Conservation (phyloP, 1,140 invertebrate species). For the Ganaspis sp. region DNA sequence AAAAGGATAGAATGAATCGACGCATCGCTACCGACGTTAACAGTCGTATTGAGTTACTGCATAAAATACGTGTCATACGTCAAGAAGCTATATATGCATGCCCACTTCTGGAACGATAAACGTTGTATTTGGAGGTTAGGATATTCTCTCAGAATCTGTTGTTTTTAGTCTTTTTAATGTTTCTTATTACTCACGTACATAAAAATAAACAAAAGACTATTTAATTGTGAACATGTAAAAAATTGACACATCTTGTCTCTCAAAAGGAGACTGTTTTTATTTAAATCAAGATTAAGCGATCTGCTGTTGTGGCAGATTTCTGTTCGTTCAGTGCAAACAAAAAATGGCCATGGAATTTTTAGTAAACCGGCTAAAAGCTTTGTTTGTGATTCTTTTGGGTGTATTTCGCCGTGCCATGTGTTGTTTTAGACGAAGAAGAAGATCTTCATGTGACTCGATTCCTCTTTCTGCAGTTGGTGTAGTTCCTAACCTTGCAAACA, state of each 20-base stretch:
- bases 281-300: background rate
- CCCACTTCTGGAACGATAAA: no score
- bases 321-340: slow-evolving; percentile 31
- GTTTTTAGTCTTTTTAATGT: no score
- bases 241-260: background rate
- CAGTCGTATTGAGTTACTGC: no score
- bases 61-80: no score
- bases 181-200: no score
- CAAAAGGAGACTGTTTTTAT: background rate
- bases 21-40: no score
- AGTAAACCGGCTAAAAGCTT: slow-evolving; percentile 74
- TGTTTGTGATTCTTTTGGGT: slow-evolving; percentile 74
- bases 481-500: slow-evolving; percentile 69
- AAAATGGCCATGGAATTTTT: slow-evolving; percentile 71
- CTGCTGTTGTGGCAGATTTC: slow-evolving; percentile 3
- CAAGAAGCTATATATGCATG: no score
- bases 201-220: background rate
- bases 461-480: slow-evolving; percentile 76
- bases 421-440: slow-evolving; percentile 76
- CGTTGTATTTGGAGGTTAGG: no score
- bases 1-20: no score
- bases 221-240: background rate
- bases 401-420: slow-evolving; percentile 76
- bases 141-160: no score
- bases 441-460: slow-evolving; percentile 75